phyloP scores from a whole-genome alignment of 1,140 invertebrate genomes.

The Drosophila littoralis region DNA sequence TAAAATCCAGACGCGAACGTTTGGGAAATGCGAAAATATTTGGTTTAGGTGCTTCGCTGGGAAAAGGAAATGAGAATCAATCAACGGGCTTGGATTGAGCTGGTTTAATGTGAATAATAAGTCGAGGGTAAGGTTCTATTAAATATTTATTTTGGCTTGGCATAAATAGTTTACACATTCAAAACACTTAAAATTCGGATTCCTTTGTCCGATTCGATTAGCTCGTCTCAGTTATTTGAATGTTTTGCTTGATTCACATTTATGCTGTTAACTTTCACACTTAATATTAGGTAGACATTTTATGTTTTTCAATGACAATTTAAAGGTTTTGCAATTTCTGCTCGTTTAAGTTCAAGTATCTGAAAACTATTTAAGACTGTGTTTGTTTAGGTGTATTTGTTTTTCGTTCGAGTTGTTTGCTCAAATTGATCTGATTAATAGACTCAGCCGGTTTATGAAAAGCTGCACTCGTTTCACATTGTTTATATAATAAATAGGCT shows the following conservation, averaged over 20 bases:
- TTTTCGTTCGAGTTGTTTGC: slow-evolving; percentile 6
- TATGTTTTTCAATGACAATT: slow-evolving; percentile 30
- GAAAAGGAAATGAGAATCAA: slow-evolving; percentile 5
- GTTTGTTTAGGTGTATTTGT: slow-evolving; percentile 22
- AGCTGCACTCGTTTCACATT: slow-evolving; percentile 8
- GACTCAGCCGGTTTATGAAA: slow-evolving; percentile 16
- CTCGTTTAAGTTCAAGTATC: slow-evolving; percentile 23
- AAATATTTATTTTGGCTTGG: slow-evolving; percentile 51
- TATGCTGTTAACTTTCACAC: slow-evolving; percentile 78
- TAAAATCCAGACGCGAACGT: slow-evolving; percentile 2
- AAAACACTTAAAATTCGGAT: slow-evolving; percentile 73
- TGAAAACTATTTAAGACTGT: neutral
- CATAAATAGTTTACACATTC: slow-evolving; percentile 73
- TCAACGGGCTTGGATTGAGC: slow-evolving; percentile 1
- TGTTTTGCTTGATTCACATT: slow-evolving; percentile 61
- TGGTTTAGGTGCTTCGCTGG: slow-evolving; percentile 3
- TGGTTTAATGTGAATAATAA: neutral
- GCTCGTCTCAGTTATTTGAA: slow-evolving; percentile 30
- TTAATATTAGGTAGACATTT: slow-evolving; percentile 67
- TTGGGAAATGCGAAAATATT: slow-evolving; percentile 15
- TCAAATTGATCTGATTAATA: slow-evolving; percentile 10
- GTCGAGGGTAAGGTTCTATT: slow-evolving; percentile 16
- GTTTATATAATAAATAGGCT: neutral
- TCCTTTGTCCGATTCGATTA: slow-evolving; percentile 15
- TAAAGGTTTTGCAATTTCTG: slow-evolving; percentile 10